phyloP scores from a whole-genome alignment of 2,797 vertebrate genomes.

The Paramormyrops hopkinsi region DNA sequence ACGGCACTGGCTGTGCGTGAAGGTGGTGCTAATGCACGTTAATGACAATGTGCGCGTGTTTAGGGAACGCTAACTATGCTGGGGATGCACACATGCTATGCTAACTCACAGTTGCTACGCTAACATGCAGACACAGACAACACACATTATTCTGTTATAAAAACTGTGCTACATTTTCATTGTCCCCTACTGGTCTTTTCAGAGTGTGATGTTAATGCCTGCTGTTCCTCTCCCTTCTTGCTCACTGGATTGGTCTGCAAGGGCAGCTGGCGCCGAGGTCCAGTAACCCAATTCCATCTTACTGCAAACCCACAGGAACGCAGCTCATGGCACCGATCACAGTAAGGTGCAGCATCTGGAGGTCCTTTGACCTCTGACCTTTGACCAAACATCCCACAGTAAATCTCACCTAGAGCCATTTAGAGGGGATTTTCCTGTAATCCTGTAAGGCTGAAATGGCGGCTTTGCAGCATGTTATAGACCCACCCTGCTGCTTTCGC shows the following conservation, averaged over 20 bases:
- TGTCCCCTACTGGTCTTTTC: not conserved
- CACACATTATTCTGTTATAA: not conserved
- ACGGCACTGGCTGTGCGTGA: not conserved
- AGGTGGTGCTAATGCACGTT: not conserved
- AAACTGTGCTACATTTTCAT: not conserved
- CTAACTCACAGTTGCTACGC: not conserved
- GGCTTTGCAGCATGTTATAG: not conserved
- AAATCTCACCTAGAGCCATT: not conserved
- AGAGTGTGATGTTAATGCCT: not conserved
- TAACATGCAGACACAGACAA: not conserved
- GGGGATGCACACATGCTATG: not conserved
- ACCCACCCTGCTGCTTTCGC: not conserved
- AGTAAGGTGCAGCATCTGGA: not conserved
- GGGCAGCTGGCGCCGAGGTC: not conserved
- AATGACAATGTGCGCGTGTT: not conserved
- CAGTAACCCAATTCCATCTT: not conserved
- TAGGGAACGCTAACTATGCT: not conserved
- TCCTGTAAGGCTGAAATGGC: not conserved
- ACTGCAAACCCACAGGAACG: not conserved
- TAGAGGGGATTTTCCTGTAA: constrained; percentile 14
- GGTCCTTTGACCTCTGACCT: not conserved
- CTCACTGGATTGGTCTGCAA: not conserved
- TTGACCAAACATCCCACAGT: not conserved
- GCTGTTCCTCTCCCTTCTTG: not conserved
- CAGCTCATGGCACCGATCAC: not conserved